These are phyloP conservation scores for Sigmodon hispidus DNA, from an alignment of 2,113 vertebrate genomes.

Conservation along the genomic window DNA sequence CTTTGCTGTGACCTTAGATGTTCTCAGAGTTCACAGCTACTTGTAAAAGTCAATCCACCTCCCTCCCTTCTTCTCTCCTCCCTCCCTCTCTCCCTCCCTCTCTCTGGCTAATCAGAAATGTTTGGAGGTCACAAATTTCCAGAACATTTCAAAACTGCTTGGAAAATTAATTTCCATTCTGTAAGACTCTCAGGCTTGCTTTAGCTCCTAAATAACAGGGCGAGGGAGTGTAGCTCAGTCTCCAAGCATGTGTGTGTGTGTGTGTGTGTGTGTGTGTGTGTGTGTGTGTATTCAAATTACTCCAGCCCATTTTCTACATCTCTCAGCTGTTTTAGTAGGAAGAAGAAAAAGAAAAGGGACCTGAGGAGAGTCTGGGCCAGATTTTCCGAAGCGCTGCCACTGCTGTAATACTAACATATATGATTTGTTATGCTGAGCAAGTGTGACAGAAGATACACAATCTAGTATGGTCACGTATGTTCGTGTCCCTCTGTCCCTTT, in stretches of 20 bases:
- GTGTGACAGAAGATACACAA: not conserved
- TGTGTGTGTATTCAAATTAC: too few species aligned
- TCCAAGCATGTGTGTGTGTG: not conserved
- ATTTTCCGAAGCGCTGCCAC: not conserved
- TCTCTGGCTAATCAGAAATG: not conserved
- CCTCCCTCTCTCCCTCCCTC: not conserved
- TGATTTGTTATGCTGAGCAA: not conserved
- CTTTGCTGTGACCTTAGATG: not conserved
- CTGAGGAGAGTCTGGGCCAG: not conserved
- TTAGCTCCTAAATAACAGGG: not conserved
- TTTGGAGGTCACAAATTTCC: not conserved
- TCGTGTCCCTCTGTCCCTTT: not conserved
- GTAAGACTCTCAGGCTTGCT: not conserved
- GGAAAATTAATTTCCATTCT: conserved; percentile 9
- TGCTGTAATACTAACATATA: too few species aligned
- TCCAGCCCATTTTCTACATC: not conserved
- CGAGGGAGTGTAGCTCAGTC: not conserved
- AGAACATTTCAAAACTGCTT: not conserved
- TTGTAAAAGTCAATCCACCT: not conserved
- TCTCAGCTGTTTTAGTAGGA: not conserved
- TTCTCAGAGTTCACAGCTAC: not conserved
- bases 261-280: too few species aligned
- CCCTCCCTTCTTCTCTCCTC: not conserved
- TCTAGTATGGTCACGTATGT: not conserved
- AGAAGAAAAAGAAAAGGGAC: not conserved